Evolutionary conservation across 2,797 vertebrate species (phyloP), one percentile per base, ranked within the genome.

Genomic region (Xenopus petersii): DNA sequence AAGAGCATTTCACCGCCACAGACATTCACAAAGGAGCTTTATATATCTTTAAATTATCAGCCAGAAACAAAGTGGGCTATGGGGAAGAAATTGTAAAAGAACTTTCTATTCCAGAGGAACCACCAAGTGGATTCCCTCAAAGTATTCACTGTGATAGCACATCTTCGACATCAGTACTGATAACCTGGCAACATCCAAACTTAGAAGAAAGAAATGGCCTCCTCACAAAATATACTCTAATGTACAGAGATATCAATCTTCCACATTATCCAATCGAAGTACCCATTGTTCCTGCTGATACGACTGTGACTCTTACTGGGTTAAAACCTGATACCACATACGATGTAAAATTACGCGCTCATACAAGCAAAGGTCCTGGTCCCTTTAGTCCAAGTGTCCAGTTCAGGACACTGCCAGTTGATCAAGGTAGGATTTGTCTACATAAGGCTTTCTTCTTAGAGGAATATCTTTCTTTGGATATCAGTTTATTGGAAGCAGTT

Each of bases 271-370:
- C 95, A 67, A 87, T 95, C 12, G 97, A 98, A 89, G 92, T 98
- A 77, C 93, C 95, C 84, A 94, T 98, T 90, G 91, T 92, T 69
- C 94, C 96, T 79, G 94, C 95, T 17, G 96, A 97, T 85, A 98
- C 94, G 77, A 91, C 93, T 62, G 86, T 96, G 88, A 92, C 88
- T 86, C 90, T 99, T 86, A 94, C 94, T 86, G 94, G 95, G 88
- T 93, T 99, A 90, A 98, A 95, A 90, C 91, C 97, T 84, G 98
- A 99, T 92, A 98, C 97, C 82, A 98, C 97, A 86, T 99, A 99
- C 63, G 97, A 99, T 95, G 98, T 99, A 93, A 99, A 98, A 98
- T 96, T 99, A 94, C 96, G 97, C 93, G 97, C 98, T 92, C 96
- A 98, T 89, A 98, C 96, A 93, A 97, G 93, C 95, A 98, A 98